Conservation (phyloP, 2,797 vertebrate genomes). For the Catostomus latipinnis region DNA sequence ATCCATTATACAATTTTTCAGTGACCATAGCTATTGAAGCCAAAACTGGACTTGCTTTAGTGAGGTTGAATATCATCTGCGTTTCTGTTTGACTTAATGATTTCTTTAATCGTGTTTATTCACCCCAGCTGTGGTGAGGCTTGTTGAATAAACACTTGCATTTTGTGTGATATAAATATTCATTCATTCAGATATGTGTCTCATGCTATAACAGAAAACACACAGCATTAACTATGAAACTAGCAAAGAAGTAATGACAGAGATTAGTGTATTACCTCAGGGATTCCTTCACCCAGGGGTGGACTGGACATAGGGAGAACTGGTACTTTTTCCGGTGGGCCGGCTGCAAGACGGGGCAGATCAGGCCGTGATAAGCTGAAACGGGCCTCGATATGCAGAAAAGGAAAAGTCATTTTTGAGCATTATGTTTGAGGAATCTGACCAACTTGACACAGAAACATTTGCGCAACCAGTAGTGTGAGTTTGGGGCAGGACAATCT, state of each 20-base stretch:
- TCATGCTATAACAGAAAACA: not conserved
- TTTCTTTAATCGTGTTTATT: not conserved
- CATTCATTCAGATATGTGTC: no score
- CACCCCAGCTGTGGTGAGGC: conserved; percentile 4
- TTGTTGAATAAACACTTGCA: conserved; percentile 4
- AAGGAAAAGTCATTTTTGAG: no score
- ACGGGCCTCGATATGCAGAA: no score
- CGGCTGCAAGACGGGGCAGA: no score
- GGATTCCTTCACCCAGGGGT: conserved; percentile 12
- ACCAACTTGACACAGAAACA: no score
- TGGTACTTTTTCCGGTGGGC: no score
- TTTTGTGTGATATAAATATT: not conserved
- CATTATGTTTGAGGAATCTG: no score
- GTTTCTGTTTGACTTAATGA: not conserved
- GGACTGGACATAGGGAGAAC: no score
- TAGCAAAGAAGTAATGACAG: not conserved
- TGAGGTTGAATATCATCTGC: conserved; percentile 15
- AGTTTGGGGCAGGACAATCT: no score
- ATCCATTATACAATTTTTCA: not conserved
- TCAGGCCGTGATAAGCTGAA: no score
- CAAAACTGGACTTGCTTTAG: not conserved
- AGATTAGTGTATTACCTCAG: not conserved
- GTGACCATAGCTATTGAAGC: not conserved
- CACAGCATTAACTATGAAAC: not conserved
- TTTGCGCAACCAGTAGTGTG: no score